Conservation (phyloP, 1,140 invertebrate genomes). For the Drosophila athabasca region DNA sequence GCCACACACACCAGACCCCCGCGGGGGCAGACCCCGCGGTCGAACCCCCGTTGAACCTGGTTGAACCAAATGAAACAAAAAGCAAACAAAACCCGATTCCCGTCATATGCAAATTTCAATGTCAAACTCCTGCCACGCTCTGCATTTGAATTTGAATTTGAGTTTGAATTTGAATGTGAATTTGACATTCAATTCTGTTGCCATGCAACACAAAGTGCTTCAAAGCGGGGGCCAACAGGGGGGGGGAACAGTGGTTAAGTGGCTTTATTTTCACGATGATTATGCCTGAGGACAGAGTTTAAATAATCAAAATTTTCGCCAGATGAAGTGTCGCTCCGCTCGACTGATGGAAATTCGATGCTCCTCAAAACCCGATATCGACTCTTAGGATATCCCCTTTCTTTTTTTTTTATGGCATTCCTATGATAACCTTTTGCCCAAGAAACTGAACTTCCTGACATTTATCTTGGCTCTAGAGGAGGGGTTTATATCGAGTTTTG, state of each 20-base stretch:
- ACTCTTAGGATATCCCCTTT: slow-evolving; percentile 17
- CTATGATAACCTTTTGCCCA: slow-evolving; percentile 33
- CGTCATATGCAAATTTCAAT: slow-evolving; percentile 80
- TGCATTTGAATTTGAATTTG: slow-evolving; percentile 53
- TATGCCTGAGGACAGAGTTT: slow-evolving; percentile 33
- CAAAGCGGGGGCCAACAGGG: background rate
- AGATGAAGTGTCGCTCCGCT: slow-evolving; percentile 19
- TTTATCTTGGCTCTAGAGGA: slow-evolving; percentile 28
- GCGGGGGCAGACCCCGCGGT: background rate
- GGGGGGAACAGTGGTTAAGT: slow-evolving; percentile 26
- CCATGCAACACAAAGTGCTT: slow-evolving; percentile 25
- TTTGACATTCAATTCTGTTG: slow-evolving; percentile 72
- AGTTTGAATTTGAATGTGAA: slow-evolving; percentile 58
- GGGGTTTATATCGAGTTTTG: slow-evolving; percentile 30
- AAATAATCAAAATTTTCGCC: slow-evolving; percentile 48
- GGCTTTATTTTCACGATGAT: slow-evolving; percentile 47
- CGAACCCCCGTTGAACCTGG: background rate
- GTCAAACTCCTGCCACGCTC: slow-evolving; percentile 64
- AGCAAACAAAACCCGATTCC: slow-evolving; percentile 55
- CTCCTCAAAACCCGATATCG: slow-evolving; percentile 3
- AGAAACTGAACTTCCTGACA: slow-evolving; percentile 45
- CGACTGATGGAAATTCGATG: slow-evolving; percentile 36
- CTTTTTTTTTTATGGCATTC: slow-evolving; percentile 39
- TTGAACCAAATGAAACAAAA: slow-evolving; percentile 48
- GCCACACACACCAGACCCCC: slow-evolving; percentile 20